Evolutionary conservation across 2,888 invertebrate genomes (phyloP).

Genomic region (Arrhopalites spinosus): DNA sequence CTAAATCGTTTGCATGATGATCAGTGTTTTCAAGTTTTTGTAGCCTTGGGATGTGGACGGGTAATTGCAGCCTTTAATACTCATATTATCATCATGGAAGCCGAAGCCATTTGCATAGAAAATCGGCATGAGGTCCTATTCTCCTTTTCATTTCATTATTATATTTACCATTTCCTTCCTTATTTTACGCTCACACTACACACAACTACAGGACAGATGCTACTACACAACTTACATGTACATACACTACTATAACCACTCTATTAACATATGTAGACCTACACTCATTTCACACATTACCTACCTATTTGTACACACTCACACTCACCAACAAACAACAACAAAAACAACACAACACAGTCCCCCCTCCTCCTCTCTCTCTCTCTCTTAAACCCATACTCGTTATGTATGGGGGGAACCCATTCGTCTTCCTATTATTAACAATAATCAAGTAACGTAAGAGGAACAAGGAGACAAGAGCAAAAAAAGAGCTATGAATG

Average conservation of each 20-base stretch:
- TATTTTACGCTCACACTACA: slow-evolving; percentile 41
- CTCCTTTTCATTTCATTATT: slow-evolving; percentile 54
- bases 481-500: neutral
- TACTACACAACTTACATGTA: slow-evolving; percentile 42
- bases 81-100: slow-evolving; percentile 56
- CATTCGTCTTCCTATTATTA: slow-evolving; percentile 34
- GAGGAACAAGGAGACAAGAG: too few relatives aligned
- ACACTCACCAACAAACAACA: too few relatives aligned
- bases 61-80: slow-evolving; percentile 56
- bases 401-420: too few relatives aligned
- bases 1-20: slow-evolving; percentile 50
- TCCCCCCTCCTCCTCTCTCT: too few relatives aligned
- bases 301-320: slow-evolving; percentile 2
- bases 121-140: slow-evolving; percentile 56
- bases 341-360: too few relatives aligned
- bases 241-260: slow-evolving; percentile 49
- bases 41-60: slow-evolving; percentile 50
- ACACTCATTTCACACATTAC: slow-evolving; percentile 37
- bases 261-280: slow-evolving; percentile 52
- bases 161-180: slow-evolving; percentile 51
- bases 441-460: slow-evolving; percentile 14
- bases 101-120: slow-evolving; percentile 56
- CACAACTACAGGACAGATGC: slow-evolving; percentile 12
- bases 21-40: slow-evolving; percentile 50
- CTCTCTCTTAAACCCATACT: too few relatives aligned